Evolutionary conservation across 2,888 invertebrate genomes (phyloP), one percentile per base, ranked within the genome.

Genomic region (Boloria euphrosyne): DNA sequence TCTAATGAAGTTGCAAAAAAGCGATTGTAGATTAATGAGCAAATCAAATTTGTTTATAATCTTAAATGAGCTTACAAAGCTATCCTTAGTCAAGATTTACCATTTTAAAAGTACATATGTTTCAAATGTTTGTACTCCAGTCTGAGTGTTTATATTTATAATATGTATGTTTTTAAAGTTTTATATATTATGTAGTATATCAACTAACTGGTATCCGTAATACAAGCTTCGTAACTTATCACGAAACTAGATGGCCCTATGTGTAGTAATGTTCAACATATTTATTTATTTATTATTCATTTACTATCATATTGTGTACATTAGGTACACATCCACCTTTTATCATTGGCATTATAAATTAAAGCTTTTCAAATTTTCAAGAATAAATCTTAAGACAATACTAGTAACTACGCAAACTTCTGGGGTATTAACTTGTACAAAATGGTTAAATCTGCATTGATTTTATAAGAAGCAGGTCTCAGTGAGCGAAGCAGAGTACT

Each of bases 1-100:
- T 85, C 85, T 89, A 89, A 89, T 88, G 89, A 89, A 89, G 86
- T 87, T 87, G 84, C 86, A 84, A 87, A 87, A 88, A 88, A 88
- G 88, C 84, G 87, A 88, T 87, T 89, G 87, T 86, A 87, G 85
- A 86, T 86, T 87, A 89, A 88, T 86, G 86, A 87, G 88, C 85
- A 87, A 86, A 87, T 88, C 86, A 87, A 88, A 89, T 88, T 89
- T 84, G 87, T 86, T 89, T 89, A 81, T 85, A 85, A 88, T 88
- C 86, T 88, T 82, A 84, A 87, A 87, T 85, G 85, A 59, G 31
- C 58, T 27, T 49, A 60, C 31, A 51, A 50, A 51, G n/a, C 50
- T 61, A 13, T 17, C 52, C 16, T 47, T 52, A 18, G 13, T 22
- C 16, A 50, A 47, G 54, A 16, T 31, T 27, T 3, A 4, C 13